Base-by-base conservation (phyloP, 2,888 invertebrate species). In the Erpobdella octoculata region DNA sequence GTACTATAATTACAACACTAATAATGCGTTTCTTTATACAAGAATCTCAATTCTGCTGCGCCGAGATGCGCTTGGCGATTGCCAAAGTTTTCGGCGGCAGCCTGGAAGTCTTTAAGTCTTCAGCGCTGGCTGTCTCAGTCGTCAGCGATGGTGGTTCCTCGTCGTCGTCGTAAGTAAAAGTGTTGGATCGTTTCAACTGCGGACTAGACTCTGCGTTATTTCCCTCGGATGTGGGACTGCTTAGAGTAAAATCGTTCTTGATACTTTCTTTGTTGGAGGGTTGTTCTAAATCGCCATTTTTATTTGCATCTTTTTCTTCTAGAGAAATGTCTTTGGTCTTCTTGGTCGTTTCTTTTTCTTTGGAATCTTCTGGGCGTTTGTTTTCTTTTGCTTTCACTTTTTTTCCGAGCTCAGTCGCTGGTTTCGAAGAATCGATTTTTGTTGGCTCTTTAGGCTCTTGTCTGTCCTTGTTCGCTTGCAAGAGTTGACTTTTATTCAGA, bases 151-250 rank as follows among this genome's bases (percentile, higher is more conserved):
- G n/a, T n/a, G n/a, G 41, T 36, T 64, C 64, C 25, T 71, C 71
- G 3, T 46, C 58, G 25, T 72, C 72, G 21, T 59, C 59, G 21
- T 38, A 59, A 0, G 72, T 72, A 31, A 72, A 72, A 9, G 72
- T 72, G 58, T 68, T 68, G 21, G 72, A 72, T 33, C 72, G 33
- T 53, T 69, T 69, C 35, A 69, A n/a, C n/a, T 53, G 69, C n/a
- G 73, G n/a, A n/a, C n/a, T n/a, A n/a, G n/a, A n/a, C n/a, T n/a
- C n/a, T n/a, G n/a, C n/a, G n/a, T n/a, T n/a, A n/a, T n/a, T n/a
- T n/a, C n/a, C n/a, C n/a, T n/a, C n/a, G n/a, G n/a, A n/a, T n/a
- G n/a, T n/a, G n/a, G n/a, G n/a, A n/a, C n/a, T n/a, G n/a, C n/a
- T n/a, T n/a, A n/a, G n/a, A n/a, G n/a, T n/a, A n/a, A n/a, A n/a